Percentiles rank a stretch among this genome's conserved stretches.
Conservation (phyloP, 1,140 invertebrate species). For the Polypedilum pembai region DNA sequence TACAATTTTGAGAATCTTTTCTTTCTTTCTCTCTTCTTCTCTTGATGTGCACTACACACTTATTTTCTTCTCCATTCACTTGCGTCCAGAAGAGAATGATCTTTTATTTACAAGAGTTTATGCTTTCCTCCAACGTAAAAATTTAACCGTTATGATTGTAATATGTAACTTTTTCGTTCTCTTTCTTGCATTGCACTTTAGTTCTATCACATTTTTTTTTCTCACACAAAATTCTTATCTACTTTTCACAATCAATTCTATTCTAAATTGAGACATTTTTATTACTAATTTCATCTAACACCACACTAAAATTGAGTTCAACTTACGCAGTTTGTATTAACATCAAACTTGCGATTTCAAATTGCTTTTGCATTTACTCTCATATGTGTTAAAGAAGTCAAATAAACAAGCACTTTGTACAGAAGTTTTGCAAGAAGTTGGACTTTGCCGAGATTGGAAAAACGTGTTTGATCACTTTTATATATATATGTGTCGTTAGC, state of each 20-base stretch:
- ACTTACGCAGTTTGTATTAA: neutral
- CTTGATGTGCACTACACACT: too few relatives aligned
- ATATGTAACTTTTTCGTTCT: too few relatives aligned
- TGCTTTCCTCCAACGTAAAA: too few relatives aligned
- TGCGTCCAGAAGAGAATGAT: too few relatives aligned
- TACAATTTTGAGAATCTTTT: too few relatives aligned
- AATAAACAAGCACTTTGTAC: neutral
- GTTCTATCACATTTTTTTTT: neutral
- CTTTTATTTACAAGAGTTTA: too few relatives aligned
- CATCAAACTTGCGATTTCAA: neutral
- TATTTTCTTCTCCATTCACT: too few relatives aligned
- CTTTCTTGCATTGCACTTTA: too few relatives aligned
- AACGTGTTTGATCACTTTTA: conserved; percentile 7
- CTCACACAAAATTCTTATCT: neutral
- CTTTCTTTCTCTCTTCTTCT: too few relatives aligned
- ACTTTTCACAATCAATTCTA: neutral
- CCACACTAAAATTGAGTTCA: neutral
- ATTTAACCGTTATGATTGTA: too few relatives aligned
- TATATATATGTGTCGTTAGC: neutral
- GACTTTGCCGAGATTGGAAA: neutral
- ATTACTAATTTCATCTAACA: neutral
- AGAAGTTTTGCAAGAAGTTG: conserved; percentile 13
- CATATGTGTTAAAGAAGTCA: neutral
- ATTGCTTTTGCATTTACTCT: neutral
- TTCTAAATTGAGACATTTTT: neutral